Conservation (phyloP, 2,113 vertebrate species). For the Solenodon paradoxus region DNA sequence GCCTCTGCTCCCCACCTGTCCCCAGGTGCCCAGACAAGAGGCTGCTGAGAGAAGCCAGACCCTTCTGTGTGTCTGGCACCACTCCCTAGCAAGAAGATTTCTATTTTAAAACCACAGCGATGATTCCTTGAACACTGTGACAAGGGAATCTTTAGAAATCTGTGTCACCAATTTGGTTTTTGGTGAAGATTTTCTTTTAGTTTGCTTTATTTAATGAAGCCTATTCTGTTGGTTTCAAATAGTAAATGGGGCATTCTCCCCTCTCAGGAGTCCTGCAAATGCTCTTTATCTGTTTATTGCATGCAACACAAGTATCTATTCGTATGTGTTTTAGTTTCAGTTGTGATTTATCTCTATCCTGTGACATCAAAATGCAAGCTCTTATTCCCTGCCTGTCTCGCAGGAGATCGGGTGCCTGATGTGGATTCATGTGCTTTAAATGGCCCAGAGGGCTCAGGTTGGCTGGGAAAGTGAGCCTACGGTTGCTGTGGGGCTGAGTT, state of each 20-base stretch:
- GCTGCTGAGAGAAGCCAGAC: too few relatives aligned
- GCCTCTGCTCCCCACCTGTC: fast-evolving
- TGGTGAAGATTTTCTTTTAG: not conserved
- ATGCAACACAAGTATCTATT: not conserved
- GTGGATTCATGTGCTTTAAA: too few relatives aligned
- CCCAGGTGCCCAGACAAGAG: too few relatives aligned
- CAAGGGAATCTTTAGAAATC: not conserved
- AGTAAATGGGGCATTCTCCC: not conserved
- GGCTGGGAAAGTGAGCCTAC: not conserved
- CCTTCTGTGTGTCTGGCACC: not conserved
- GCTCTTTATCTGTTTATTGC: not conserved
- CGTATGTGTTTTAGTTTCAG: not conserved
- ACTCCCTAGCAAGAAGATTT: not conserved
- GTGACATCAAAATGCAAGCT: not conserved
- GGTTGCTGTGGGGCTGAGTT: not conserved
- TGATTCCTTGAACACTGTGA: not conserved
- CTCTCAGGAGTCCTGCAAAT: not conserved
- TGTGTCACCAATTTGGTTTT: not conserved
- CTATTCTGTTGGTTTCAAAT: not conserved
- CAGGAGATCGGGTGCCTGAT: too few relatives aligned
- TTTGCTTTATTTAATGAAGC: not conserved
- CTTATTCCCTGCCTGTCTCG: too few relatives aligned
- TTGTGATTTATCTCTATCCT: not conserved
- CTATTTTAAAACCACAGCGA: not conserved
- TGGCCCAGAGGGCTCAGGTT: fast-evolving